Percentiles rank a stretch among this genome's conserved stretches.
Evolutionary conservation across 1,140 invertebrate genomes (phyloP).

Genomic region (Ceratoteleas bidentatus): DNA sequence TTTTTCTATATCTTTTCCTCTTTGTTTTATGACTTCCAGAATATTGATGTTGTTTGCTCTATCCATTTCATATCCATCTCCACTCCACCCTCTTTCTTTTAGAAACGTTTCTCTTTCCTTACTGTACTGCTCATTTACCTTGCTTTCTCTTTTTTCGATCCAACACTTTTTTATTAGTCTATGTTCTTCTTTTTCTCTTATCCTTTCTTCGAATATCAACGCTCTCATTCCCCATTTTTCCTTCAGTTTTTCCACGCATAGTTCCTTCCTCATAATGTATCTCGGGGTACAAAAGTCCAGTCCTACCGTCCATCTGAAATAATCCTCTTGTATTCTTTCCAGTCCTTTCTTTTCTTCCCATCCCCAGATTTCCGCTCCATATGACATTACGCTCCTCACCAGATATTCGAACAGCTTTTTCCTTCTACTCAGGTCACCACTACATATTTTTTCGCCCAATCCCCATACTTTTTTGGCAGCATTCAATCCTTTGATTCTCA

Average conservation of each 20-base stretch:
- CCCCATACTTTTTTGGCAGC: constrained; percentile 2
- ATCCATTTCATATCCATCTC: too few species aligned
- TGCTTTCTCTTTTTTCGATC: background rate
- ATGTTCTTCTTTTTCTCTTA: background rate
- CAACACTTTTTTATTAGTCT: background rate
- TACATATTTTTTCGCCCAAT: background rate
- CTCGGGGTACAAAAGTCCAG: background rate
- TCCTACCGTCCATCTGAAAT: background rate
- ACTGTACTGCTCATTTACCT: background rate
- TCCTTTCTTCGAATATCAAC: background rate
- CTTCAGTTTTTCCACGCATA: background rate
- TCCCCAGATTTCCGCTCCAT: background rate
- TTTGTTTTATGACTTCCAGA: too few species aligned
- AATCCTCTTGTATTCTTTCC: background rate
- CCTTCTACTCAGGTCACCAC: constrained; percentile 3
- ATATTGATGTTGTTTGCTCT: too few species aligned
- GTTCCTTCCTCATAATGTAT: constrained; percentile 1
- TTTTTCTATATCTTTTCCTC: too few species aligned
- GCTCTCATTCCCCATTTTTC: background rate
- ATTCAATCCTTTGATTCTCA: background rate
- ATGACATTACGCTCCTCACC: background rate
- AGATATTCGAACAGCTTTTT: background rate
- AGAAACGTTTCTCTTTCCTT: background rate
- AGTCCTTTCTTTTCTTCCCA: background rate
- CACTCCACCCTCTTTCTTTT: too few species aligned